Evolutionary conservation across 2,797 vertebrate species (phyloP).

Genomic region (Scolopax bukidnonensis): DNA sequence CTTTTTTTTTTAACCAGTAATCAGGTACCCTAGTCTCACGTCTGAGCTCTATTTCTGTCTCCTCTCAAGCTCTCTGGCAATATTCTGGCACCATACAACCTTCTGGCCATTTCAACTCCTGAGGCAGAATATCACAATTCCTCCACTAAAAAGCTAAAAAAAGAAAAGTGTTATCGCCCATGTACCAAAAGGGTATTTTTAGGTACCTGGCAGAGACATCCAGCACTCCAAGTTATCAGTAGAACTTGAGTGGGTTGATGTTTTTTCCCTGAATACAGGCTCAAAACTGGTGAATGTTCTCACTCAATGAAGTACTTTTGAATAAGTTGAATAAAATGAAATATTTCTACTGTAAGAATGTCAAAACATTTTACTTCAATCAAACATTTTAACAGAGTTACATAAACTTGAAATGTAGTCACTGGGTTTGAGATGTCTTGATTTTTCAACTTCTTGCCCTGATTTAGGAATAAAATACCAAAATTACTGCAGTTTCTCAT

Average conservation of each 20-base stretch:
- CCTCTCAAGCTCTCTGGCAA: neutral
- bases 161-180: accelerated
- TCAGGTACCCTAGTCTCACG: neutral
- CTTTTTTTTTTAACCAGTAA: neutral
- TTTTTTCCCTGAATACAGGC: neutral
- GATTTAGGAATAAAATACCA: neutral
- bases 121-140: neutral
- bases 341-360: neutral
- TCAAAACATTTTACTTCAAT: neutral
- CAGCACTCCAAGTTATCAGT: neutral
- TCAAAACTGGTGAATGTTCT: neutral
- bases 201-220: neutral
- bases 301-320: neutral
- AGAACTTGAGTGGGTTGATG: neutral
- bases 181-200: neutral
- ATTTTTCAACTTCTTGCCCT: neutral
- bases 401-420: neutral
- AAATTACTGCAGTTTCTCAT: neutral
- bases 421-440: neutral
- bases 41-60: neutral
- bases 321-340: neutral
- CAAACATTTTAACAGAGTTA: neutral
- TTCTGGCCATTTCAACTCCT: too few species aligned
- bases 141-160: neutral
- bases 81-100: too few species aligned